These are phyloP conservation scores for Lagopus leucura DNA, from an alignment of 2,113 vertebrate species.

Conservation along the genomic window DNA sequence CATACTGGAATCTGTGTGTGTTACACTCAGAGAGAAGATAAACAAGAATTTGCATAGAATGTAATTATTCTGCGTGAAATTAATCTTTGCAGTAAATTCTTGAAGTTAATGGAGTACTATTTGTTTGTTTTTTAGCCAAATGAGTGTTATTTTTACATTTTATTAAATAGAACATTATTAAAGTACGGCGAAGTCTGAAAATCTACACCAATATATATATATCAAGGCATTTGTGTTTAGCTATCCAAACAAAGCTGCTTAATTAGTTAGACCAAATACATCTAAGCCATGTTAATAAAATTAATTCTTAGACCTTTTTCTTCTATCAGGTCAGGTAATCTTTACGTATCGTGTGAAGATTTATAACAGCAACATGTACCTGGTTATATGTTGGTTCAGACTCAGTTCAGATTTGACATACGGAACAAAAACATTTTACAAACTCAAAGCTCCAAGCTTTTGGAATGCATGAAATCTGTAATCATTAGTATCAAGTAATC, in stretches of 20 bases:
- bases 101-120: background rate
- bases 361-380: background rate
- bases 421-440: background rate
- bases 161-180: background rate
- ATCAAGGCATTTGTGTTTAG: background rate
- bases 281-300: background rate
- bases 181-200: background rate
- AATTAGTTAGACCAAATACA: background rate
- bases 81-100: background rate
- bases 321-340: background rate
- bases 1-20: background rate
- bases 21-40: background rate
- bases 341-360: background rate
- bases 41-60: background rate
- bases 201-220: background rate
- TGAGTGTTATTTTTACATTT: background rate
- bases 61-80: background rate
- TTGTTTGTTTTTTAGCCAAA: background rate
- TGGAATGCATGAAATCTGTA: background rate
- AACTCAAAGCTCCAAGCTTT: background rate
- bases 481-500: too few species aligned
- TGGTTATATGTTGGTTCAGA: background rate
- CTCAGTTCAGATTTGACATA: background rate
- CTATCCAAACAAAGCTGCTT: background rate
- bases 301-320: background rate